Evolutionary conservation across 1,140 invertebrate genomes (phyloP).

Genomic region (Eumeta japonica): DNA sequence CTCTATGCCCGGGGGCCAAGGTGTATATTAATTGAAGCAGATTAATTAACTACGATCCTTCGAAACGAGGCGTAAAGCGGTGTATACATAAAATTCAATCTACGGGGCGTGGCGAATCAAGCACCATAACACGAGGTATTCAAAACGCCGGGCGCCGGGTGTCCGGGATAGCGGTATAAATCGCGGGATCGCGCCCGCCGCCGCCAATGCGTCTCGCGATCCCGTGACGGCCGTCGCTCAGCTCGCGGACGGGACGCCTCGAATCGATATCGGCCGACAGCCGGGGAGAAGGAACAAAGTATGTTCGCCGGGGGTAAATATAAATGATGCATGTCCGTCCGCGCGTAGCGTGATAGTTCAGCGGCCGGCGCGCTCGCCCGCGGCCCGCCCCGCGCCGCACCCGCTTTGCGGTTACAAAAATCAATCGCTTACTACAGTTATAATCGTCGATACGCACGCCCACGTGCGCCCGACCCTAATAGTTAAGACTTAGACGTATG

Average conservation of each 20-base stretch:
- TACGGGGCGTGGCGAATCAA: conserved; percentile 55
- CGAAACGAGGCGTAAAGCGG: conserved; percentile 15
- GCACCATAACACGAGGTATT: conserved; percentile 54
- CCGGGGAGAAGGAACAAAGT: conserved; percentile 52
- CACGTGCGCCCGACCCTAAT: too few species aligned
- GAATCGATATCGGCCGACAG: too few species aligned
- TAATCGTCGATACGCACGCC: too few species aligned
- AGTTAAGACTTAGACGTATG: too few species aligned
- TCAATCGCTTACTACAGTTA: too few species aligned
- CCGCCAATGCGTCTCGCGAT: too few species aligned
- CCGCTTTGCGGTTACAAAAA: too few species aligned
- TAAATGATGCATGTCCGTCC: conserved; percentile 54
- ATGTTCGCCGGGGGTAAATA: conserved; percentile 54
- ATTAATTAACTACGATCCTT: not conserved
- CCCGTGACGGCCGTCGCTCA: conserved; percentile 15
- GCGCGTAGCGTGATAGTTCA: conserved; percentile 56
- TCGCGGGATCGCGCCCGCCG: conserved; percentile 29
- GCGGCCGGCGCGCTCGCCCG: conserved; percentile 36
- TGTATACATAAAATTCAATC: conserved; percentile 54
- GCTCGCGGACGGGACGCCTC: too few species aligned
- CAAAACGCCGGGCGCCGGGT: conserved; percentile 50
- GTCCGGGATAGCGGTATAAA: conserved; percentile 49
- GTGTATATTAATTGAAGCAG: too few species aligned
- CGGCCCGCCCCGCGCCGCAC: too few species aligned
- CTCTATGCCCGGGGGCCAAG: too few species aligned